Evolutionary conservation across 2,797 vertebrate species (phyloP), one percentile per base, ranked within the genome.

Genomic region (Enteromius unitaeniatus): DNA sequence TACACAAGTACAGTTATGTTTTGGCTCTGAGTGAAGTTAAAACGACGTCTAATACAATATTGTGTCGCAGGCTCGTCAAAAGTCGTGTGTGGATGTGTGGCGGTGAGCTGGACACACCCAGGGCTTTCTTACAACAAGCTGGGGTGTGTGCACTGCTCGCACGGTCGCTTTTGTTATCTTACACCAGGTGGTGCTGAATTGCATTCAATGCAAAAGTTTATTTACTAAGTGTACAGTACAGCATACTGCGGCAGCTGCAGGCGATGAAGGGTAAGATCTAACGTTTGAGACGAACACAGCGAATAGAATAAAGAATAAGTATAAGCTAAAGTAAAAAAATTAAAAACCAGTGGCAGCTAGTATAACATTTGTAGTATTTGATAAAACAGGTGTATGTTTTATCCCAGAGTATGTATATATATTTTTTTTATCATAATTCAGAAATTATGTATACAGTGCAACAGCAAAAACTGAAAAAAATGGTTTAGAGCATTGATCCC

Each of bases 61-160:
- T 3, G 23, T 9, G 17, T 26, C 55, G 6, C 34, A 26, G 11
- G 42, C 42, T 11, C 10, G 13, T 28, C 7, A 42, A 3, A 62
- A 26, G 8, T 40, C 45, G 3, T 42, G 58, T 55, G n/a, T 23
- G 60, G 15, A 60, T n/a, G 81, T 70, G 77, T 60, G 76, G 77
- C 42, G 76, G 10, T 67, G 47, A 79, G 37, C 3, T 0, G 28
- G 78, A 86, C 85, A 84, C 85, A 81, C 82, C 77, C 82, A 62
- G n/a, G 79, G 31, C 58, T 13, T 68, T 68, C 47, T 6, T 6
- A 1, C 5, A 40, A 76, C 58, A 67, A 40, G 21, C 5, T 31
- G 64, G 2, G 3, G 14, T 23, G 28, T 70, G n/a, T 70, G 51
- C 53, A 9, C 53, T 37, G 19, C 21, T 37, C 21, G 55, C 14